Evolutionary conservation across 2,797 vertebrate species (phyloP).

Genomic region (Leptoclinus maculatus): DNA sequence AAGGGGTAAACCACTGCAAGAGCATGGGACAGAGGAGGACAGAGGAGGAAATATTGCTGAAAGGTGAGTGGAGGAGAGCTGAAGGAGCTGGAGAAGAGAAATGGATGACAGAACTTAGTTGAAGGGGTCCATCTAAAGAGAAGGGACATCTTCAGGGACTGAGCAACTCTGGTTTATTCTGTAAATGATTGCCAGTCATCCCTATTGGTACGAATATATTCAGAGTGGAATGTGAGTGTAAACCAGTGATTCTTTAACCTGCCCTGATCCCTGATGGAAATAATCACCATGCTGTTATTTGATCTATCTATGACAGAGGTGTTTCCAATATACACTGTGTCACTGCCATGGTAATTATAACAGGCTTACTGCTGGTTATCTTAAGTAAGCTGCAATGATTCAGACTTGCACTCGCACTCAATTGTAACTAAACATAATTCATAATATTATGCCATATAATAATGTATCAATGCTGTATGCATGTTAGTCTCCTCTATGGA

Average conservation of each 20-base stretch:
- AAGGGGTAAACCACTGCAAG: background rate
- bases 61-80: constrained; percentile 25
- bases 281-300: background rate
- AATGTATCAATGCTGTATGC: background rate
- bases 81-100: constrained; percentile 1
- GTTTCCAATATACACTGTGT: background rate
- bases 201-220: background rate
- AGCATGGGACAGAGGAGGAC: background rate
- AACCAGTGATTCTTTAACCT: constrained; percentile 24
- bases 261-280: constrained; percentile 2
- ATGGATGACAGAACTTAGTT: background rate
- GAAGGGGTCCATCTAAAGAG: constrained; percentile 9
- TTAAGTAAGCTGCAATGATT: background rate
- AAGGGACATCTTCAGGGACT: constrained; percentile 10
- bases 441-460: background rate
- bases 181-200: constrained; percentile 12
- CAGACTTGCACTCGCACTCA: background rate
- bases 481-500: background rate
- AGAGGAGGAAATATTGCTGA: background rate
- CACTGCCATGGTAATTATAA: background rate
- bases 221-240: background rate
- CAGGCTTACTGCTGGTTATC: background rate
- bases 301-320: background rate
- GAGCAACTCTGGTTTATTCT: constrained; percentile 5
- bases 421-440: background rate